A percentile compares a stretch with the other conserved stretches of the same genome.
These are phyloP conservation scores for Calycopis cecrops DNA, from an alignment of 1,140 invertebrate species.

Conservation along the genomic window DNA sequence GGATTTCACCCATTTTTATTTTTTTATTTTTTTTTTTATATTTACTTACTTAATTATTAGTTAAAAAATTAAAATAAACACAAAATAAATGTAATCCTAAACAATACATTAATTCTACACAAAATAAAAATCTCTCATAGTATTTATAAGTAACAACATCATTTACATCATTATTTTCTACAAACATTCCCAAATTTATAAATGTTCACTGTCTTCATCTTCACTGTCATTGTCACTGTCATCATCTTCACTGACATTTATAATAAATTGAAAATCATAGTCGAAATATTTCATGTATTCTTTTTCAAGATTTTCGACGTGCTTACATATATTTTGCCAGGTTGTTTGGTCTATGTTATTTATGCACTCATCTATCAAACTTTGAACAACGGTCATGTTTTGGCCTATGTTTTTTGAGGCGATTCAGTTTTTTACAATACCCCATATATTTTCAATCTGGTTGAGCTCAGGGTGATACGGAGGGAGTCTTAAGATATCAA, in stretches of 20 bases:
- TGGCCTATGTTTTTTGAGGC: too few relatives aligned
- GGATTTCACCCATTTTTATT: not conserved
- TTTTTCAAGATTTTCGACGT: too few relatives aligned
- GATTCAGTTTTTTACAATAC: too few relatives aligned
- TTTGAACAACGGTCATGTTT: slow-evolving; percentile 9
- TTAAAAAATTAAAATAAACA: not conserved
- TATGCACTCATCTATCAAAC: not conserved
- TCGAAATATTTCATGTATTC: too few relatives aligned
- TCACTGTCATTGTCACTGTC: not conserved
- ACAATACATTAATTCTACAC: too few relatives aligned
- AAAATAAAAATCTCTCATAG: not conserved
- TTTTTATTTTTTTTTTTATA: not conserved
- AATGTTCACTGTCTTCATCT: not conserved
- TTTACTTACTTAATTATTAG: not conserved
- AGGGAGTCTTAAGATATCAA: slow-evolving; percentile 17
- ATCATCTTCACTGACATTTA: not conserved
- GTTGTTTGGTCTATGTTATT: not conserved
- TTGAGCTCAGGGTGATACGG: slow-evolving; percentile 23
- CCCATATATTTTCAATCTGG: slow-evolving; percentile 19
- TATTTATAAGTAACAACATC: not conserved
- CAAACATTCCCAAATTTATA: too few relatives aligned
- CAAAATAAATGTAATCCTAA: not conserved
- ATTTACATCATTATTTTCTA: not conserved
- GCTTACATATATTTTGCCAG: slow-evolving; percentile 1
- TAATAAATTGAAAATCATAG: too few relatives aligned